Conservation (phyloP, 1,140 invertebrate species). For the Listronotus oregonensis region DNA sequence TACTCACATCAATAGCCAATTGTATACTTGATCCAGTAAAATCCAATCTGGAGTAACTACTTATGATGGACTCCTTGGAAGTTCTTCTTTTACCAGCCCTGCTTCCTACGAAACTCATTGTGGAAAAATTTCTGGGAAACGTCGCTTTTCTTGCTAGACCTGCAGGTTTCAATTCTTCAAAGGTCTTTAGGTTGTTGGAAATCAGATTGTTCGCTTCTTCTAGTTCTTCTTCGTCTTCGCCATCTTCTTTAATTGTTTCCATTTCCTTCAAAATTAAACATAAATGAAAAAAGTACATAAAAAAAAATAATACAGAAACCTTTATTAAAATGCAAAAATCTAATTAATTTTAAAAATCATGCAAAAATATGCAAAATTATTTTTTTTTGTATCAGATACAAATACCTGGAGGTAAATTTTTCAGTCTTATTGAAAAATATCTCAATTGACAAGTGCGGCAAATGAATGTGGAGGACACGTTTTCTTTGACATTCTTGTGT, state of each 20-base stretch:
- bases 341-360: not conserved
- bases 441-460: no score
- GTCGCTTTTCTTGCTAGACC: conserved; percentile 57
- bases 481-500: no score
- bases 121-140: conserved; percentile 61
- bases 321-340: not conserved
- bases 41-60: conserved; percentile 72
- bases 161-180: conserved; percentile 59
- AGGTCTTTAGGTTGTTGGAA: conserved; percentile 59
- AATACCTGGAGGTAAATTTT: no score
- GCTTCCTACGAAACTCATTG: conserved; percentile 56
- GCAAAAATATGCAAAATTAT: not conserved
- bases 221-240: conserved; percentile 60
- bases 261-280: conserved; percentile 57
- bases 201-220: conserved; percentile 49
- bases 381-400: no score
- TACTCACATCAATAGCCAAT: conserved; percentile 48
- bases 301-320: conserved; percentile 40
- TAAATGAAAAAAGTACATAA: conserved; percentile 16
- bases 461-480: no score
- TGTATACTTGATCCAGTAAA: conserved; percentile 72
- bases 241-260: conserved; percentile 63
- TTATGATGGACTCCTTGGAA: conserved; percentile 69
- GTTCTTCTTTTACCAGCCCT: conserved; percentile 54
- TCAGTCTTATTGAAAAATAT: no score